A percentile compares a stretch with the other conserved stretches of the same genome.
These are phyloP conservation scores for Cottus gobio DNA, from an alignment of 2,113 vertebrate species.

Conservation along the genomic window DNA sequence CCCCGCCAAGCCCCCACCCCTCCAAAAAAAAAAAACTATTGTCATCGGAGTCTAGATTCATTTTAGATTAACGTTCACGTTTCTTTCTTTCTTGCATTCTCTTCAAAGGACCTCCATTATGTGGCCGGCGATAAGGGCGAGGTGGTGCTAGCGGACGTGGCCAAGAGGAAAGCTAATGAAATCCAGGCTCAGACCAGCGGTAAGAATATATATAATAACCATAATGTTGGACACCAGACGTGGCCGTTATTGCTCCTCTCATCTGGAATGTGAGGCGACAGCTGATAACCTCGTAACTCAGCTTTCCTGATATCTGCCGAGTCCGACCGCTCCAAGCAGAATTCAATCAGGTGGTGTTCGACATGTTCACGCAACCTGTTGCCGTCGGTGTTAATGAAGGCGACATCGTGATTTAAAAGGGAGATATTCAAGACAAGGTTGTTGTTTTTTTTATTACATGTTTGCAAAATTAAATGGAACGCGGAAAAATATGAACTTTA, in stretches of 20 bases:
- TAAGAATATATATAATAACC: conserved; percentile 61
- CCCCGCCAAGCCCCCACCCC: conserved; percentile 23
- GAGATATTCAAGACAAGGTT: background rate
- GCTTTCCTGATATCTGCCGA: conserved; percentile 38
- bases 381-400: background rate
- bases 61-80: conserved; percentile 87
- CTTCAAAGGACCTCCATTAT: conserved; percentile 99
- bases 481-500: background rate
- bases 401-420: background rate
- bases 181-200: conserved; percentile 87
- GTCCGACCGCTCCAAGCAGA: conserved; percentile 14
- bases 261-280: conserved; percentile 50
- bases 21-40: conserved; percentile 77
- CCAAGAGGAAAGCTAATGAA: conserved; percentile 94
- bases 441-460: background rate
- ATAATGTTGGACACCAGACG: conserved; percentile 51
- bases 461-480: background rate
- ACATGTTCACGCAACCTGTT: conserved; percentile 9
- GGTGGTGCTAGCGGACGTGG: conserved; percentile 94
- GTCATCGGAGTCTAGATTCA: conserved; percentile 88
- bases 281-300: conserved; percentile 59
- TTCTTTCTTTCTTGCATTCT: conserved; percentile 90
- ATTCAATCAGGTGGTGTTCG: conserved; percentile 34
- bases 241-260: conserved; percentile 48
- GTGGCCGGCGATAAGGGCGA: conserved; percentile 96